Percentiles rank a stretch among this genome's conserved stretches.
Conservation (phyloP, 2,888 invertebrate genomes). For the Agrotis segetum region DNA sequence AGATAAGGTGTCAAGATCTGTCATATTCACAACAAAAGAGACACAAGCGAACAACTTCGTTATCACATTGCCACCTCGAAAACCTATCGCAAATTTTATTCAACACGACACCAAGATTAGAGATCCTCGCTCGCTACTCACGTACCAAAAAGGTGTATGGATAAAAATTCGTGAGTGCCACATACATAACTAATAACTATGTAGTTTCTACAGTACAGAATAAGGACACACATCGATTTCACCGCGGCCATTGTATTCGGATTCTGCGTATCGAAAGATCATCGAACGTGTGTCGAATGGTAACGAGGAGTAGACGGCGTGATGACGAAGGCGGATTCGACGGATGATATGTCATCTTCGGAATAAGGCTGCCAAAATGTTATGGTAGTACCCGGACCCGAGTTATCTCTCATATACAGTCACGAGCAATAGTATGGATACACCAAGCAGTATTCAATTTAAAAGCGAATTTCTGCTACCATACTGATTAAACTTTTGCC, state of each 20-base stretch:
- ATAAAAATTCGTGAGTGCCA: constrained; percentile 62
- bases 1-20: background rate
- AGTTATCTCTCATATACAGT: no score
- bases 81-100: constrained; percentile 52
- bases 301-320: constrained; percentile 65
- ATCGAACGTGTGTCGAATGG: constrained; percentile 72
- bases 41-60: background rate
- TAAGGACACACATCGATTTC: constrained; percentile 75
- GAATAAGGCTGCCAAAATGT: constrained; percentile 11
- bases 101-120: constrained; percentile 51
- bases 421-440: no score
- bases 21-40: background rate
- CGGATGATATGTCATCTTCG: constrained; percentile 50
- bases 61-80: background rate
- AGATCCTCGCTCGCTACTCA: constrained; percentile 38
- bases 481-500: no score
- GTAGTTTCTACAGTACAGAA: constrained; percentile 65
- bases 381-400: background rate
- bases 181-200: constrained; percentile 65
- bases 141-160: constrained; percentile 54
- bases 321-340: constrained; percentile 56
- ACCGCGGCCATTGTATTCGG: constrained; percentile 82
- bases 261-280: constrained; percentile 89
- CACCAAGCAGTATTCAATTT: no score
- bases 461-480: no score